Evolutionary conservation across 1,140 invertebrate genomes (phyloP).

Genomic region (Elymnias hypermnestra): DNA sequence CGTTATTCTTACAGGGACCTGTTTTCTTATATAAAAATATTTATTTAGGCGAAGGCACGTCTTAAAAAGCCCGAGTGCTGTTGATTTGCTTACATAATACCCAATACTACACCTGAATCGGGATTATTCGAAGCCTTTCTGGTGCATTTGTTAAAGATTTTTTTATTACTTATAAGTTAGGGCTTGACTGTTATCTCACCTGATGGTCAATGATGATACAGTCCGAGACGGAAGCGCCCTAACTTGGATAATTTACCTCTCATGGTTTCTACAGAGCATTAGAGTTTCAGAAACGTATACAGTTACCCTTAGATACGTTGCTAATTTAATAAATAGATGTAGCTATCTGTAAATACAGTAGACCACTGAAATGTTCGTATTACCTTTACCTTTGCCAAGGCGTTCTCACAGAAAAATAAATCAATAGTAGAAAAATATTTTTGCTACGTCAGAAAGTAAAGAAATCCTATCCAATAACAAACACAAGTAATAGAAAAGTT

Average conservation of each 20-base stretch:
- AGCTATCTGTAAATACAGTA: no score
- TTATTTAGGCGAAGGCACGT: slow-evolving; percentile 35
- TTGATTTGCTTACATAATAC: slow-evolving; percentile 15
- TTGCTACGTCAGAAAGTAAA: slow-evolving; percentile 8
- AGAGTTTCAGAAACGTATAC: no score
- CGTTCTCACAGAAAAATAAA: neutral
- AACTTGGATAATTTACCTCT: no score
- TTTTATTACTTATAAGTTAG: no score
- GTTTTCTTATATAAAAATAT: slow-evolving; percentile 38
- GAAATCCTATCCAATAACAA: slow-evolving; percentile 34
- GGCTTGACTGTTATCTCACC: no score
- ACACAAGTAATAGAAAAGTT: slow-evolving; percentile 46
- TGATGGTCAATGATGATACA: no score
- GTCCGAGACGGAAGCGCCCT: no score
- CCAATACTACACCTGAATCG: neutral
- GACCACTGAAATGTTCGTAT: no score
- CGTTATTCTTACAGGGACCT: slow-evolving; percentile 30
- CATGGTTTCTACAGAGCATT: no score
- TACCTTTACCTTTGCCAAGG: neutral
- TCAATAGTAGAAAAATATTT: slow-evolving; percentile 14
- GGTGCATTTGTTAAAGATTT: neutral
- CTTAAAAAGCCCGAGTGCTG: slow-evolving; percentile 6
- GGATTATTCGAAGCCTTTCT: neutral
- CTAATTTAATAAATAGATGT: no score
- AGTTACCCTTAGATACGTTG: no score